Base-by-base conservation (phyloP, 2,888 invertebrate species). In the Cryptus viduatorius region DNA sequence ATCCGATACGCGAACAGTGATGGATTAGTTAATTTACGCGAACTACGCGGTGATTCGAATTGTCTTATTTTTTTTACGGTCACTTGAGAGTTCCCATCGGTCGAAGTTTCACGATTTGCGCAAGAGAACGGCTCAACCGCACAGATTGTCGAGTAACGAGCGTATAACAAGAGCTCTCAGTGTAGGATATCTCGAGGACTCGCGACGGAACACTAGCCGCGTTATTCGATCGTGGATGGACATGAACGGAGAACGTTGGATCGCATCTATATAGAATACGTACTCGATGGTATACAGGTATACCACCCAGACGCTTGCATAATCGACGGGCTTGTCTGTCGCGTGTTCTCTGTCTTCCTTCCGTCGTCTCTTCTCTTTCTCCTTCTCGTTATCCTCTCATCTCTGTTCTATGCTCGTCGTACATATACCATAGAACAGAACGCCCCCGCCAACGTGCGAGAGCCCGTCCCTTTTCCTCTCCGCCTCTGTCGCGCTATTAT, bases 321-420 rank as follows among this genome's bases (percentile, higher is more conserved):
- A 75, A 75, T 75, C 75, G 75, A 75, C 61, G 64, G 75, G 75
- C 75, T 64, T 50, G 75, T 75, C 75, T 16, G 64, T 75, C 19
- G n/a, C 8, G 16, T 10, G 1, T 16, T 61, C 59, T 10, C 16
- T 50, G 44, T 61, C 61, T 48, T 19, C 46, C 73, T 61, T 73
- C 48, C 31, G 73, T 59, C n/a, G 16, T 14, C 64, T 37, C 48
- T 61, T 73, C 61, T 46, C 31, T 53, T 53, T 53, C 53, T 2
- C 53, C 16, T 59, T 73, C 46, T 73, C 59, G 31, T 24, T 61
- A 14, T 24, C 14, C 8, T 61, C 37, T 7, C n/a, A 14, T 29
- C 73, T 75, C 75, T 48, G n/a, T 64, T 31, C 37, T 53, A 19
- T 19, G 24, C 46, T 67, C 67, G 24, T 48, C 67, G 67, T 67